A percentile compares a stretch with the other conserved stretches of the same genome.
These are phyloP conservation scores for Timandra comae DNA, from an alignment of 2,888 invertebrate genomes.

Conservation along the genomic window DNA sequence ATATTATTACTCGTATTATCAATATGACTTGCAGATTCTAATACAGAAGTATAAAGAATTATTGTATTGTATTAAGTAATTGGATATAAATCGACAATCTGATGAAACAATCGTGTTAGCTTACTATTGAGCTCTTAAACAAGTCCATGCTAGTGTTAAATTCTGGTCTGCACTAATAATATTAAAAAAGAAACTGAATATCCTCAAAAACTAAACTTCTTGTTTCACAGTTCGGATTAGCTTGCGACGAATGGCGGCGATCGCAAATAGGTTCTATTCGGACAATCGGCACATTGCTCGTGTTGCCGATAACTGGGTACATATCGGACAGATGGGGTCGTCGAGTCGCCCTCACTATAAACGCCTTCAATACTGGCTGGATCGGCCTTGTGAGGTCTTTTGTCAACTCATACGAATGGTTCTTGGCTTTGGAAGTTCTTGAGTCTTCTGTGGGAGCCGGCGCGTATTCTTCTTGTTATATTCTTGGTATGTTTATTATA, in stretches of 20 bases:
- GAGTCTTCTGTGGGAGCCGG: slow-evolving; percentile 83
- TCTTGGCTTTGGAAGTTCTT: slow-evolving; percentile 81
- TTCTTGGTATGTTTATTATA: slow-evolving; percentile 73
- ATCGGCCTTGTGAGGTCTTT: slow-evolving; percentile 82
- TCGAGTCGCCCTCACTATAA: slow-evolving; percentile 77
- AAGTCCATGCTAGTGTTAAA: too few species aligned
- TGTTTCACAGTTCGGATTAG: slow-evolving; percentile 77
- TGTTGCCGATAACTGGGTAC: slow-evolving; percentile 82
- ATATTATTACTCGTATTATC: too few species aligned
- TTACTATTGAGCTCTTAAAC: too few species aligned
- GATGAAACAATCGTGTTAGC: too few species aligned
- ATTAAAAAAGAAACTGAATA: too few species aligned
- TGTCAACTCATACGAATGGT: slow-evolving; percentile 82
- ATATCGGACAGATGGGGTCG: slow-evolving; percentile 86
- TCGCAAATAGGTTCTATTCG: slow-evolving; percentile 85
- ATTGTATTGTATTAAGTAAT: too few species aligned
- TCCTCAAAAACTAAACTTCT: too few species aligned
- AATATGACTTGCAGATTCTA: too few species aligned
- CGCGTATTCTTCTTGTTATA: slow-evolving; percentile 83
- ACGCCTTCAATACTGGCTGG: slow-evolving; percentile 79
- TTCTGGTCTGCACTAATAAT: too few species aligned
- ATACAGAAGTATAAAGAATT: too few species aligned
- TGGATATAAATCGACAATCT: too few species aligned
- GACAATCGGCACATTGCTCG: slow-evolving; percentile 83
- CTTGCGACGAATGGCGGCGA: slow-evolving; percentile 83